Base-by-base conservation (phyloP, 1,140 invertebrate genomes). In the Leptopilina boulardi region DNA sequence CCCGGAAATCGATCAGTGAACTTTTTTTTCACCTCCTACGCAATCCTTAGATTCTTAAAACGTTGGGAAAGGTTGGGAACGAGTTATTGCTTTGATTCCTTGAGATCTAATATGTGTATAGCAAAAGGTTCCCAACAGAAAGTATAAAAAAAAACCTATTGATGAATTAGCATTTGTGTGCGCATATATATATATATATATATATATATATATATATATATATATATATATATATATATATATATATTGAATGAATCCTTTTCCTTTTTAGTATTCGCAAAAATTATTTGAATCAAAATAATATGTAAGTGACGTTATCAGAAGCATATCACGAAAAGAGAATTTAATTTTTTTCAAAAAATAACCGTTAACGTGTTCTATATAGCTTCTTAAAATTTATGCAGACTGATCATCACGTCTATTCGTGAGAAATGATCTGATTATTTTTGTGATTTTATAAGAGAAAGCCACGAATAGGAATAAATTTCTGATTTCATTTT, bases 41-140 rank as follows among this genome's bases (percentile, higher is more conserved):
- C 34, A 41, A 41, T 41, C n/a, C 19, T 42, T 2, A 11, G n/a
- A n/a, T n/a, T n/a, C n/a, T n/a, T n/a, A n/a, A 34, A 21, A 18
- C 51, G 34, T 74, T 74, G 73, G 26, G 73, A 74, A 66, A 74
- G 73, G 73, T 74, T 44, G 73, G n/a, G 73, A 73, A 38, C 18
- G n/a, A 71, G 30, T 71, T 42, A 42, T 42, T 42, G 41, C 41
- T 54, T 54, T 21, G 51, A 54, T 11, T 23, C 21, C 51, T 21
- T 5, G 5, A 54, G 0, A 21, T 23, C 51, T 54, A 21, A 21
- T 5, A 21, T n/a, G n/a, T n/a, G n/a, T n/a, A n/a, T n/a, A n/a
- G n/a, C n/a, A 9, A 19, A 54, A 54, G 21, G 18, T 54, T 54
- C 18, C 10, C n/a, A 23, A n/a, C n/a, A n/a, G 51, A 54, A 54